Percentiles rank a stretch among this genome's conserved stretches.
Evolutionary conservation across 1,140 invertebrate species (phyloP).

Genomic region (Nilaparvata lugens): DNA sequence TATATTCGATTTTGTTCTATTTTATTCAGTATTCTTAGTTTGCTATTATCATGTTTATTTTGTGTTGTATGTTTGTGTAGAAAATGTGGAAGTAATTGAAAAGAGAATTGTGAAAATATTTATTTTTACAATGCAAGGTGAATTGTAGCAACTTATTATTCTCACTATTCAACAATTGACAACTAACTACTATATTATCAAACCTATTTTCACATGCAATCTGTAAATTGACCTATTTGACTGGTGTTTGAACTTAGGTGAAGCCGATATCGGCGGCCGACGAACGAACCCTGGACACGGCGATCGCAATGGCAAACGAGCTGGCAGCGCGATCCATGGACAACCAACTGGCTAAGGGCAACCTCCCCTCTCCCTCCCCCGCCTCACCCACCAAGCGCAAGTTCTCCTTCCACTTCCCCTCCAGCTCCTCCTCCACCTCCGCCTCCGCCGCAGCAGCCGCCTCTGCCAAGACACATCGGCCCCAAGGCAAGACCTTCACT

Average conservation of each 20-base stretch:
- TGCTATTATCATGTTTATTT: no score
- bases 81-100: no score
- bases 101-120: no score
- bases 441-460: conserved; percentile 18
- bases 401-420: conserved; percentile 78
- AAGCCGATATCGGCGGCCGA: conserved; percentile 92
- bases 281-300: conserved; percentile 84
- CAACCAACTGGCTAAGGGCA: conserved; percentile 44
- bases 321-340: conserved; percentile 81
- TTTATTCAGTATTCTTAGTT: no score
- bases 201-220: no score
- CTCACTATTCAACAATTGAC: no score
- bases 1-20: no score
- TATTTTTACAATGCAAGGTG: no score
- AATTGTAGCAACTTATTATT: no score
- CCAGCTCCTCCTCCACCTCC: conserved; percentile 23
- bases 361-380: conserved; percentile 43
- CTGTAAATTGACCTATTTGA: no score
- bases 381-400: conserved; percentile 75
- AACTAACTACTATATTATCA: no score
- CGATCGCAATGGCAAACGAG: conserved; percentile 89
- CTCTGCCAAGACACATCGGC: conserved; percentile 39
- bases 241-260: conserved; percentile 42
- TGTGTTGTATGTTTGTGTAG: no score
- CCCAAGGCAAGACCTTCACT: conserved; percentile 73